phyloP scores from a whole-genome alignment of 2,888 invertebrate genomes.

The Chirona hameri region DNA sequence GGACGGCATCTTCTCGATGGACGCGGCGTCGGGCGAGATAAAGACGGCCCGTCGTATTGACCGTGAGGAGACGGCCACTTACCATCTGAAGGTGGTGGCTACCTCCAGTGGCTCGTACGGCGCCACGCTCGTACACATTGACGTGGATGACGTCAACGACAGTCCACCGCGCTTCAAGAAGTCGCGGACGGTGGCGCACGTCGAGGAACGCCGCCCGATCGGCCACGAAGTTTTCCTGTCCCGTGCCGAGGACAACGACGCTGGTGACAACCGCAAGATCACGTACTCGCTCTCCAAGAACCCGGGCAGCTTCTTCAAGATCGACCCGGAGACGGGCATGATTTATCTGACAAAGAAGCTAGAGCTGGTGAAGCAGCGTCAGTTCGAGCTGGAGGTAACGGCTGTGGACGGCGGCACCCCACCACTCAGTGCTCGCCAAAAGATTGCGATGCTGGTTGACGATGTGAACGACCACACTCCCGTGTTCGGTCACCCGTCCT shows the following conservation, averaged over 20 bases:
- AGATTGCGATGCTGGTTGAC: conserved; percentile 66
- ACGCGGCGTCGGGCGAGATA: conserved; percentile 72
- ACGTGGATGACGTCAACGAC: conserved; percentile 83
- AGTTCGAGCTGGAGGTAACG: conserved; percentile 65
- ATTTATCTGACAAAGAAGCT: conserved; percentile 80
- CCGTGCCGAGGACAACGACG: conserved; percentile 79
- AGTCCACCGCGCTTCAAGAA: conserved; percentile 79
- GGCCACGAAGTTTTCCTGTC: conserved; percentile 89
- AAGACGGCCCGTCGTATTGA: conserved; percentile 75
- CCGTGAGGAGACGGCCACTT: conserved; percentile 72
- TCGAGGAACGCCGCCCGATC: conserved; percentile 86
- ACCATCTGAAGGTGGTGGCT: conserved; percentile 75
- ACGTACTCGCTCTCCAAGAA: conserved; percentile 76
- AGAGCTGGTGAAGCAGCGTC: conserved; percentile 52
- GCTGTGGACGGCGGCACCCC: conserved; percentile 79
- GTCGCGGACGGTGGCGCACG: conserved; percentile 70
- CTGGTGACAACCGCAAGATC: conserved; percentile 81
- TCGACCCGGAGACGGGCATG: conserved; percentile 81
- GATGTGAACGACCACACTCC: conserved; percentile 96
- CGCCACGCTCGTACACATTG: conserved; percentile 72
- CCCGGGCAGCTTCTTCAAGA: conserved; percentile 74
- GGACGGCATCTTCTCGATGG: conserved; percentile 72
- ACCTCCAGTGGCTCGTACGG: conserved; percentile 71
- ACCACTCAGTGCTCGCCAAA: conserved; percentile 66
- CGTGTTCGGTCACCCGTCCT: conserved; percentile 84